Evolutionary conservation across 2,888 invertebrate species (phyloP).

Genomic region (Hydropsyche betteni): DNA sequence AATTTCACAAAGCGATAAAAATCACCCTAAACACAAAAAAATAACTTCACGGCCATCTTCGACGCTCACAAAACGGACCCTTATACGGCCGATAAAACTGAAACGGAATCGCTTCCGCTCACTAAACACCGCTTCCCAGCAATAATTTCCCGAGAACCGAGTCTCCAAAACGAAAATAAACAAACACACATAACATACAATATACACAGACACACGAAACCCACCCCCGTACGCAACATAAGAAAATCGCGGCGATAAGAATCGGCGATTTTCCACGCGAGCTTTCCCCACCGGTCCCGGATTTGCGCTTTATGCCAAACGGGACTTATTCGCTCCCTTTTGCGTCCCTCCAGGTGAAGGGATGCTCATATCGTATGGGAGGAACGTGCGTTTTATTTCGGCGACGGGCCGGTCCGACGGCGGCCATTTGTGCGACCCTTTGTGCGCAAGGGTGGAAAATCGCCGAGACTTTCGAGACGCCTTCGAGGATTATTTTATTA

Average conservation of each 20-base stretch:
- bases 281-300: slow-evolving; percentile 24
- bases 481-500: slow-evolving; percentile 48
- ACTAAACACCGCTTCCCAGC: no score
- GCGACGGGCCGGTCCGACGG: background rate
- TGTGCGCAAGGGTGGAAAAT: slow-evolving; percentile 48
- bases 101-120: no score
- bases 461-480: slow-evolving; percentile 39
- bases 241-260: slow-evolving; percentile 31
- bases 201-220: no score
- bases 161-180: no score
- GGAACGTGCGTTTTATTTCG: slow-evolving; percentile 29
- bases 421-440: slow-evolving; percentile 45
- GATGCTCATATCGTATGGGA: background rate
- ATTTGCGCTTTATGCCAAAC: slow-evolving; percentile 13
- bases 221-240: background rate
- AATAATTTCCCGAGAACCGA: no score
- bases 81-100: no score
- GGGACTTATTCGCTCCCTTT: background rate
- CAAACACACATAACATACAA: no score
- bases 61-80: no score
- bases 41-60: no score
- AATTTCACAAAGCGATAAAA: no score
- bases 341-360: background rate
- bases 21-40: no score
- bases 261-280: slow-evolving; percentile 37